Evolutionary conservation across 2,113 vertebrate species (phyloP).

Genomic region (Neomonachus schauinslandi): DNA sequence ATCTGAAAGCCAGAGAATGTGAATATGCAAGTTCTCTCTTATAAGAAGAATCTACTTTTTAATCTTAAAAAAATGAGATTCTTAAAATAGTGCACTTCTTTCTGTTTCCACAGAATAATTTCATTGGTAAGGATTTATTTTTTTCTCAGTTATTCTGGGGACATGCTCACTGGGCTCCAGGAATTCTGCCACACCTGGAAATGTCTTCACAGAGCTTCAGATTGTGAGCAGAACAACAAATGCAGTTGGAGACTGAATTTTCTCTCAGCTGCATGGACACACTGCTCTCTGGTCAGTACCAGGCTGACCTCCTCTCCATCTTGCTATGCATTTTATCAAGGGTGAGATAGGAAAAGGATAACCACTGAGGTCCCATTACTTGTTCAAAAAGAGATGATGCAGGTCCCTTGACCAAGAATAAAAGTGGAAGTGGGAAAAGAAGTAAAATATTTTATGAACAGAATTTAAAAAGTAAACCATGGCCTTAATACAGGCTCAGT

Average conservation of each 20-base stretch:
- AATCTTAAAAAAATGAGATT: not conserved
- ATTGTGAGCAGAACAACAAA: not conserved
- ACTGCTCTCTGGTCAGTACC: not conserved
- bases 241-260: not conserved
- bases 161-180: not conserved
- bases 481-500: not conserved
- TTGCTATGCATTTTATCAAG: not conserved
- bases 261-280: not conserved
- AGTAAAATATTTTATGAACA: not conserved
- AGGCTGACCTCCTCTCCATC: not conserved
- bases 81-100: not conserved
- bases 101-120: not conserved
- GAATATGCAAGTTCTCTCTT: not conserved
- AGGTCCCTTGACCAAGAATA: not conserved
- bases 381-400: not conserved
- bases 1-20: not conserved
- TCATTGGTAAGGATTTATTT: constrained; percentile 36
- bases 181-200: not conserved
- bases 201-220: not conserved
- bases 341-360: not conserved
- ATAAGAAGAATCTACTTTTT: not conserved
- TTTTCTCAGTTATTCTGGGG: not conserved
- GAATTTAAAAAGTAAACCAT: not conserved
- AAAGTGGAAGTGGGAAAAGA: not conserved
- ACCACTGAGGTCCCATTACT: not conserved